Base-by-base conservation (phyloP, 2,113 vertebrate genomes). In the Opisthocomus hoazin region DNA sequence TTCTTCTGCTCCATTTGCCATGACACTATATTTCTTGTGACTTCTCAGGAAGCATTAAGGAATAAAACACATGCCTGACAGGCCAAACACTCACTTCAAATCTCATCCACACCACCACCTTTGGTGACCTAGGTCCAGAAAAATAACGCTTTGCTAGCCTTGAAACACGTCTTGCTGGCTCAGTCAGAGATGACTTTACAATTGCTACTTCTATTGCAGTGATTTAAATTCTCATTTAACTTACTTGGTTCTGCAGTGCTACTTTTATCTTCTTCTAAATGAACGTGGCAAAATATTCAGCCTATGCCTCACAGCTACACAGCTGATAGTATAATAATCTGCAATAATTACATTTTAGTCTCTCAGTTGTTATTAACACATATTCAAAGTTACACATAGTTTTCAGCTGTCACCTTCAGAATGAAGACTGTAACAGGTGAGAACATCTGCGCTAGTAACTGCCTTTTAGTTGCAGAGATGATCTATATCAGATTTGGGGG, bases 251-350 rank as follows among this genome's bases (percentile, higher is more conserved):
- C 86, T 89, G 71, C 85, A 81, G 70, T 87, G 41, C 69, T 96
- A 94, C 96, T 97, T 95, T 97, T 97, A 96, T 95, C 89, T 93
- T 91, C 84, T 94, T 96, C 91, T 96, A 97, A 97, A 66, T 96
- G 73, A 91, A 90, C 1, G 48, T 91, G 90, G 90, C 93, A 93
- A 95, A 96, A 92, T 91, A 94, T 87, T 95, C 95, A 78, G 66
- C 95, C 93, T 96, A 26, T 13, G 14, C 70, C 80, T 97, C 7
- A 0, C 85, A 97, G 96, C 91, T 96, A 91, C 94, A 95, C 96
- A 98, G 97, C 94, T 98, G 97, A 97, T 94, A 97, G 96, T 86
- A 77, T 91, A 96, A 94, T 92, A 95, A 94, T 95, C 94, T n/a
- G 60, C 91, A 94, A 95, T 97, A 97, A 97, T 97, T 95, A 95